phyloP scores from a whole-genome alignment of 1,140 invertebrate species.

The Drosophila rhopaloa region DNA sequence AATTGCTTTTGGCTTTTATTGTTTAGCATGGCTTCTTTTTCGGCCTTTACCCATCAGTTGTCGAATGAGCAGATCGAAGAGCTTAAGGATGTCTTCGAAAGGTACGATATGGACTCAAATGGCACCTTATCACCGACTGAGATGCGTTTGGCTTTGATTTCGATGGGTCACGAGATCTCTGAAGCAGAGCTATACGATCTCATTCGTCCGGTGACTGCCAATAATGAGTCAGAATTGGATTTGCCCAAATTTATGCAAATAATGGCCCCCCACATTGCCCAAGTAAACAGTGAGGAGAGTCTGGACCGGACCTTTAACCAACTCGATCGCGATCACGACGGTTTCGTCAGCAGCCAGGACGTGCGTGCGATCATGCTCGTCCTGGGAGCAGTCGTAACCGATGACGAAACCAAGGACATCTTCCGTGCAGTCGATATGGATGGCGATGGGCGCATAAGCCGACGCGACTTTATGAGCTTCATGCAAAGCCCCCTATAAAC shows the following conservation, averaged over 20 bases:
- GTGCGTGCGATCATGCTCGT: slow-evolving; percentile 25
- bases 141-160: slow-evolving; percentile 24
- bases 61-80: slow-evolving; percentile 17
- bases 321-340: slow-evolving; percentile 35
- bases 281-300: slow-evolving; percentile 27
- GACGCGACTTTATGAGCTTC: slow-evolving; percentile 38
- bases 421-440: slow-evolving; percentile 22
- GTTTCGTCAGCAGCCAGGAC: slow-evolving; percentile 35
- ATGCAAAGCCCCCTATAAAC: slow-evolving; percentile 29
- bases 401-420: slow-evolving; percentile 31
- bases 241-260: slow-evolving; percentile 3
- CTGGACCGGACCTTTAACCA: slow-evolving; percentile 19
- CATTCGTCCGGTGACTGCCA: slow-evolving; percentile 2
- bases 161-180: slow-evolving; percentile 32
- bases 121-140: slow-evolving; percentile 14
- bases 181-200: slow-evolving; percentile 59
- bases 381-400: slow-evolving; percentile 25
- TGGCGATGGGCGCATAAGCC: slow-evolving; percentile 13
- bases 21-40: slow-evolving; percentile 1
- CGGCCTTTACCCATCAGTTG: slow-evolving; percentile 2
- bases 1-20: slow-evolving; percentile 24
- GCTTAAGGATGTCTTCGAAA: slow-evolving; percentile 28
- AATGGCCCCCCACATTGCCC: slow-evolving; percentile 25
- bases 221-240: not conserved
- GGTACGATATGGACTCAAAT: slow-evolving; percentile 24